Percentiles rank a stretch among this genome's conserved stretches.
Evolutionary conservation across 2,888 invertebrate genomes (phyloP).

Genomic region (Melieria omissa): DNA sequence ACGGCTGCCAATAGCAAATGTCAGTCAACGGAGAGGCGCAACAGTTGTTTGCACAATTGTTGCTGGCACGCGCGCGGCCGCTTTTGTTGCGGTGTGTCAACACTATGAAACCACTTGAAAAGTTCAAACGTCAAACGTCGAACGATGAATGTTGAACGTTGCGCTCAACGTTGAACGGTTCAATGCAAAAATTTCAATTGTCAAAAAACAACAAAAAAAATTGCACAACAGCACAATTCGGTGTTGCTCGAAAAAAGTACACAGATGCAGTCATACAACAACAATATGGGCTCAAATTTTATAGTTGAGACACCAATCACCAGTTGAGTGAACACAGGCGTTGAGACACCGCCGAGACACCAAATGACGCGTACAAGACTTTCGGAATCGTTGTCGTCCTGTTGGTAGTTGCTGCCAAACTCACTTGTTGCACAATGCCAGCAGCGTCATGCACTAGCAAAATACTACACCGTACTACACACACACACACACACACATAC

Average conservation of each 20-base stretch:
- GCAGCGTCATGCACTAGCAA: slow-evolving; percentile 49
- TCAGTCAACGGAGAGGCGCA: slow-evolving; percentile 36
- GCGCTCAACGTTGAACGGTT: too few relatives aligned
- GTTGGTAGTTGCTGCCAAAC: slow-evolving; percentile 66
- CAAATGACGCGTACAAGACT: slow-evolving; percentile 27
- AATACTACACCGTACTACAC: slow-evolving; percentile 26
- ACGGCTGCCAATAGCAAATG: background rate
- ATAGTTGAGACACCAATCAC: too few relatives aligned
- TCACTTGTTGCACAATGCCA: slow-evolving; percentile 68
- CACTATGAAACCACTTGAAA: slow-evolving; percentile 21
- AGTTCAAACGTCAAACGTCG: background rate
- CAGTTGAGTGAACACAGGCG: background rate
- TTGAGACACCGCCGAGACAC: slow-evolving; percentile 2
- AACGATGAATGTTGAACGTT: background rate
- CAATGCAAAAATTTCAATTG: too few relatives aligned
- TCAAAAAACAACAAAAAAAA: too few relatives aligned
- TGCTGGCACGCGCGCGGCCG: slow-evolving; percentile 14
- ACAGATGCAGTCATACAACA: too few relatives aligned
- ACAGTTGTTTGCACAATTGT: slow-evolving; percentile 41
- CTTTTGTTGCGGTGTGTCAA: slow-evolving; percentile 43
- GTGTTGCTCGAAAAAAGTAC: too few relatives aligned
- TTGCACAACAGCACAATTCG: too few relatives aligned
- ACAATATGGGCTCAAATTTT: too few relatives aligned
- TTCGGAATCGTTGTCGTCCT: slow-evolving; percentile 58
- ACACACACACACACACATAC: slow-evolving; percentile 15